Evolutionary conservation across 2,797 vertebrate species (phyloP).

Genomic region (Varecia variegata): DNA sequence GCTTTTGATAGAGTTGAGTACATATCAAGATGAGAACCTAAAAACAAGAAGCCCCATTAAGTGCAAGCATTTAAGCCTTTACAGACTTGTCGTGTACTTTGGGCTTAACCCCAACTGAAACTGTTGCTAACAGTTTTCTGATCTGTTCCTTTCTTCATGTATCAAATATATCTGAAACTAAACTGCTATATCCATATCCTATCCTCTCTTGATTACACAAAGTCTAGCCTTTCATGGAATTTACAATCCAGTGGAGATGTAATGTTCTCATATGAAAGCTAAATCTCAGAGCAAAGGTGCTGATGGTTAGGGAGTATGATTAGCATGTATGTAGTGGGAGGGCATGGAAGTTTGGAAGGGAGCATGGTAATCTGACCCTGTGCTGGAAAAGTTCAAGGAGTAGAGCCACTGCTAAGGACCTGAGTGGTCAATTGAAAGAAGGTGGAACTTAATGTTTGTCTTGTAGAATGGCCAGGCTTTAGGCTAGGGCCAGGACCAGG

Average conservation of each 20-base stretch:
- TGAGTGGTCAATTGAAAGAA: neutral
- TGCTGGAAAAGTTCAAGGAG: neutral
- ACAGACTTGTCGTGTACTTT: neutral
- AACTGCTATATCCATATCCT: neutral
- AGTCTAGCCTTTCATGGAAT: neutral
- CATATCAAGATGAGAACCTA: constrained; percentile 17
- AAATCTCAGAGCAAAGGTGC: constrained; percentile 7
- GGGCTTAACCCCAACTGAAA: neutral
- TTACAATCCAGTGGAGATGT: neutral
- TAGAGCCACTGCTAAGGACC: neutral
- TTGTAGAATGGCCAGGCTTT: neutral
- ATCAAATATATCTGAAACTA: neutral
- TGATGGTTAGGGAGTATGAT: neutral
- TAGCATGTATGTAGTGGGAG: neutral
- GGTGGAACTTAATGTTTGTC: neutral
- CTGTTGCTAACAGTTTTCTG: constrained; percentile 2
- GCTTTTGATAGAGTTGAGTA: neutral
- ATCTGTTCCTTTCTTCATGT: neutral
- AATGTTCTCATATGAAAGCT: neutral
- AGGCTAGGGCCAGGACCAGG: neutral
- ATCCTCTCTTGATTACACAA: constrained; percentile 16
- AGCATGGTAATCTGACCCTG: neutral
- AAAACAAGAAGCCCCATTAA: constrained; percentile 14
- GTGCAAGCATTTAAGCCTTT: neutral
- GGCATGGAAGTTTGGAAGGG: neutral